Percentiles rank a stretch among this genome's conserved stretches.
Conservation (phyloP, 2,888 invertebrate species). For the Morinoia aosen region DNA sequence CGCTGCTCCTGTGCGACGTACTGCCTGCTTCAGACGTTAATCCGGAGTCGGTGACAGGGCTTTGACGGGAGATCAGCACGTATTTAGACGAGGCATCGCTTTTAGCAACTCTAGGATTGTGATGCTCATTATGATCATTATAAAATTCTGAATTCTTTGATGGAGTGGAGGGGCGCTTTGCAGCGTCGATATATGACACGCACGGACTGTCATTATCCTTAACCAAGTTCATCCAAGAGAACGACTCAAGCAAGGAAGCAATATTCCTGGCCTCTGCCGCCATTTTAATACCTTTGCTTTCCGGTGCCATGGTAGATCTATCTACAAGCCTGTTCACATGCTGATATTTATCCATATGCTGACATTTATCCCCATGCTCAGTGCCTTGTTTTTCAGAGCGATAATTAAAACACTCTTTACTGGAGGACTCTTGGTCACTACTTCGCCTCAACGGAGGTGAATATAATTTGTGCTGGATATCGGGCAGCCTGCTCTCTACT, state of each 20-base stretch:
- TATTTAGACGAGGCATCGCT: not conserved
- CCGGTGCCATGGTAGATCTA: not conserved
- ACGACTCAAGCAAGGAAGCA: not conserved
- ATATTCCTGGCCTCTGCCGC: not conserved
- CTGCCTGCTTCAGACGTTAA: not conserved
- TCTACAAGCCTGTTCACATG: not conserved
- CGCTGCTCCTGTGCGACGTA: not conserved
- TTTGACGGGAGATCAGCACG: not conserved
- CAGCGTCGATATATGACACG: conserved; percentile 28
- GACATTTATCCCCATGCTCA: not conserved
- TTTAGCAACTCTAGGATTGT: not conserved
- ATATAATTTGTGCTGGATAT: not conserved
- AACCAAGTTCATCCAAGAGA: conserved; percentile 40
- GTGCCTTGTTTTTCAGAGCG: not conserved
- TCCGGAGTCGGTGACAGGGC: not conserved
- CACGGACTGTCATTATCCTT: conserved; percentile 30
- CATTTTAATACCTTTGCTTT: not conserved
- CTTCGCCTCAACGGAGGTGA: not conserved
- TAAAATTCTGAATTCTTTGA: not conserved
- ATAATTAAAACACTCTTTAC: not conserved
- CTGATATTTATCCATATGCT: not conserved
- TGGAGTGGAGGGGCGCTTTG: not conserved
- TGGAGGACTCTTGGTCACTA: not conserved
- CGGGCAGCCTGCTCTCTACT: not conserved
- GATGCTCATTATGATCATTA: not conserved